These are phyloP conservation scores for Trichogramma dendrolimi DNA, from an alignment of 2,888 invertebrate genomes.

Conservation along the genomic window DNA sequence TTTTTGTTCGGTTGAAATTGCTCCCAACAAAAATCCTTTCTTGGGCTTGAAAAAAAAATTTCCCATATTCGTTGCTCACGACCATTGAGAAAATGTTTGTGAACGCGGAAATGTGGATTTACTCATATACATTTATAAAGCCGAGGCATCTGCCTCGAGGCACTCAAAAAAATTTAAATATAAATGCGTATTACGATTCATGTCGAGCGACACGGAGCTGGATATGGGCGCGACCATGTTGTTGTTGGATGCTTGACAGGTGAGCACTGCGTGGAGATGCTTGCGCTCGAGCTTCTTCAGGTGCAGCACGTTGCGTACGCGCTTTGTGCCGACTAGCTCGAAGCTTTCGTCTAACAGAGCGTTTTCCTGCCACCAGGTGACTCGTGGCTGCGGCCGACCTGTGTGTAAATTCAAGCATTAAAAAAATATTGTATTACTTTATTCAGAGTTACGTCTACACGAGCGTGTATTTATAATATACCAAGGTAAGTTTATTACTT, in stretches of 20 bases:
- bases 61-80: too few species aligned
- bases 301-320: constrained; percentile 67
- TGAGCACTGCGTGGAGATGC: constrained; percentile 64
- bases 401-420: too few species aligned
- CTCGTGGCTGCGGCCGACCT: constrained; percentile 72
- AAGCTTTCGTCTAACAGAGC: constrained; percentile 68
- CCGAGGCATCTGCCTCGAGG: too few species aligned
- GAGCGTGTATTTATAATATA: neutral
- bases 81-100: too few species aligned
- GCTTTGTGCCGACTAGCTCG: constrained; percentile 63
- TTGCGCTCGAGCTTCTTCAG: constrained; percentile 66
- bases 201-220: constrained; percentile 65
- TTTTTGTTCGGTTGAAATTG: too few species aligned
- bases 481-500: neutral
- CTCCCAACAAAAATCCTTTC: too few species aligned
- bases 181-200: constrained; percentile 60
- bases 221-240: constrained; percentile 66
- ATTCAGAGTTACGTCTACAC: neutral
- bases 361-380: constrained; percentile 76
- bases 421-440: too few species aligned
- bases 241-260: constrained; percentile 73
- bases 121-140: too few species aligned
- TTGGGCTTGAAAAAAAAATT: too few species aligned
- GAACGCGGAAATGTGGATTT: too few species aligned
- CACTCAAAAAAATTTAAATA: too few species aligned